A percentile compares a stretch with the other conserved stretches of the same genome.
These are phyloP conservation scores for Lasioglossum marginatum DNA, from an alignment of 2,888 invertebrate genomes.

Conservation along the genomic window DNA sequence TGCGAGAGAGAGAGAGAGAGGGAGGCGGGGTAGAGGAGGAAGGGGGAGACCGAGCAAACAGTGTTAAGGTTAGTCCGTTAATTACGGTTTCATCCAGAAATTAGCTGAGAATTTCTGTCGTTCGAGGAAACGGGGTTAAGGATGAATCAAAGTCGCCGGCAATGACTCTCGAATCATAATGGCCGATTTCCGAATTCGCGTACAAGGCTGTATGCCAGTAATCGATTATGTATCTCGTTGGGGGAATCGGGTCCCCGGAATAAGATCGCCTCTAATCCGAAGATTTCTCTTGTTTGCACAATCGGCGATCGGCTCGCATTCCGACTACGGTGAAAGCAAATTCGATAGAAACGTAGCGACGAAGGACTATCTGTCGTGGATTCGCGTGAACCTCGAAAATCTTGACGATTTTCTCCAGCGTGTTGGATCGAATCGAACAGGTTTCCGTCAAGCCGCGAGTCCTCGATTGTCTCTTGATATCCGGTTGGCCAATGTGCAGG, in stretches of 20 bases:
- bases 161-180: conserved; percentile 61
- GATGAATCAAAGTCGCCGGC: conserved; percentile 60
- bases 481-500: background rate
- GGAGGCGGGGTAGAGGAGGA: background rate
- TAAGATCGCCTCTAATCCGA: background rate
- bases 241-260: background rate
- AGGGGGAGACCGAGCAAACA: background rate
- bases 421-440: background rate
- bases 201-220: conserved; percentile 42
- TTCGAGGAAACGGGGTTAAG: conserved; percentile 55
- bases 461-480: background rate
- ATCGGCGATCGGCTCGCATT: conserved; percentile 7
- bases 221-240: conserved; percentile 43
- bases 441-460: background rate
- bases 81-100: conserved; percentile 27
- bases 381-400: background rate
- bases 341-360: background rate
- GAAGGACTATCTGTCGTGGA: background rate
- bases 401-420: background rate
- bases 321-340: conserved; percentile 7
- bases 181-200: conserved; percentile 62
- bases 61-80: conserved; percentile 12
- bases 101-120: conserved; percentile 44
- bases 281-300: conserved; percentile 17
- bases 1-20: no score